A percentile compares a stretch with the other conserved stretches of the same genome.
Evolutionary conservation across 2,888 invertebrate species (phyloP).

Genomic region (Dioctria linearis): DNA sequence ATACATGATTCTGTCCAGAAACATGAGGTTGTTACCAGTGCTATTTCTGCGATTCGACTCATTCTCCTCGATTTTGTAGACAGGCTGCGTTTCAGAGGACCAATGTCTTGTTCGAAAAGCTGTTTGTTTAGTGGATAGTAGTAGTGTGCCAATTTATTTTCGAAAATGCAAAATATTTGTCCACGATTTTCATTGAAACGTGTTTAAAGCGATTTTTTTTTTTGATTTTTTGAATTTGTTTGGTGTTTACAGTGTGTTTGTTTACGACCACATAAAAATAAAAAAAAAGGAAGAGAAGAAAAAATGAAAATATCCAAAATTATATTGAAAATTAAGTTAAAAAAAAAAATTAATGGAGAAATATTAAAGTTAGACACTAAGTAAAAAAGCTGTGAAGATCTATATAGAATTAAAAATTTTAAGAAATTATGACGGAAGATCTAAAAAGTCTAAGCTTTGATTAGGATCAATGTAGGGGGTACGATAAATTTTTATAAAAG

Average conservation of each 20-base stretch:
- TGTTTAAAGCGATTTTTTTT: constrained; percentile 19
- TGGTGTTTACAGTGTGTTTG: constrained; percentile 47
- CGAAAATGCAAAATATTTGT: not conserved
- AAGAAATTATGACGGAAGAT: constrained; percentile 20
- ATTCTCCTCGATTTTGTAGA: constrained; percentile 84
- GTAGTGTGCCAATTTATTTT: constrained; percentile 51
- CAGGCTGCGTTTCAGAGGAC: constrained; percentile 86
- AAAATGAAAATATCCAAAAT: constrained; percentile 58
- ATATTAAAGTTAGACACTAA: not conserved
- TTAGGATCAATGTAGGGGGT: constrained; percentile 25
- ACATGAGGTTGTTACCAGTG: constrained; percentile 82
- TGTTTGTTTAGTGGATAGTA: constrained; percentile 66
- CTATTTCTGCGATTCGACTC: constrained; percentile 86
- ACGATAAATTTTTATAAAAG: constrained; percentile 6
- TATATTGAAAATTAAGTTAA: constrained; percentile 20
- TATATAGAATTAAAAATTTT: not conserved
- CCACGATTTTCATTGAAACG: too few relatives aligned
- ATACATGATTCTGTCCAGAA: constrained; percentile 68
- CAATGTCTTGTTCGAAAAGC: constrained; percentile 92
- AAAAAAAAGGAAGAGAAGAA: constrained; percentile 58
- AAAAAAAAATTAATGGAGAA: constrained; percentile 25
- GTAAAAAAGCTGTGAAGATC: constrained; percentile 37
- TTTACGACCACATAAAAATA: constrained; percentile 58
- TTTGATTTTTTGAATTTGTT: constrained; percentile 4
- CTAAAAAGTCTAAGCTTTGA: constrained; percentile 11